These are phyloP conservation scores for Porites rus DNA, from an alignment of 92 coral and sea anemone genomes.

Conservation along the genomic window DNA sequence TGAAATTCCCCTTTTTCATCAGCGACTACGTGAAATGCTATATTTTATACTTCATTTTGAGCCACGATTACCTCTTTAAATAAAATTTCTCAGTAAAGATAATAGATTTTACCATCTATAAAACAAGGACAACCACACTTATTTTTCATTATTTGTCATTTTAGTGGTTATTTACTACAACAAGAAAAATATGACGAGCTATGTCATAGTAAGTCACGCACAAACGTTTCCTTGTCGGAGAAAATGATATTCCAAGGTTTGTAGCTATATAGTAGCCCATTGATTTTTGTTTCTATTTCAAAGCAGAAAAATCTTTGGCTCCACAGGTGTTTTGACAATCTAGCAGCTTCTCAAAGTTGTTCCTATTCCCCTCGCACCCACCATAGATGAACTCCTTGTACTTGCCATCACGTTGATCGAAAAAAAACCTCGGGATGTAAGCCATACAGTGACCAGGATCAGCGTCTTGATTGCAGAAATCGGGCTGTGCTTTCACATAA, in stretches of 20 bases:
- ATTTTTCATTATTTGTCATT: not conserved
- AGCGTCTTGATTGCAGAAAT: conserved; percentile 55
- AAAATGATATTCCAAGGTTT: not conserved
- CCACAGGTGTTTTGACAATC: conserved; percentile 64
- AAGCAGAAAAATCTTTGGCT: conserved; percentile 3
- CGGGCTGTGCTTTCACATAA: conserved; percentile 40
- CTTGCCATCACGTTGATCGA: conserved; percentile 39
- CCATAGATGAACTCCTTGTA: conserved; percentile 76
- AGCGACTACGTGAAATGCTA: too few species aligned
- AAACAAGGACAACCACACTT: not conserved
- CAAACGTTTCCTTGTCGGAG: not conserved
- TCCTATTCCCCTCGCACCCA: conserved; percentile 76
- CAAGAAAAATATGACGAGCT: too few species aligned
- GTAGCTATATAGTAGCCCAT: not conserved
- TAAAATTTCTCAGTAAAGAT: not conserved
- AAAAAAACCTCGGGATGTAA: conserved; percentile 69
- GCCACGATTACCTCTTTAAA: not conserved
- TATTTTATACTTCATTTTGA: too few species aligned
- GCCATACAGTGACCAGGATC: conserved; percentile 76
- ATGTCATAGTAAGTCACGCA: too few species aligned
- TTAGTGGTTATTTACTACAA: too few species aligned
- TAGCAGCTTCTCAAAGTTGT: conserved; percentile 59
- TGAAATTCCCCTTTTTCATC: too few species aligned
- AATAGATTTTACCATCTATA: not conserved
- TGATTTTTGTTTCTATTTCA: not conserved